These are phyloP conservation scores for Cremastinae sp. DNA, from an alignment of 2,888 invertebrate species.

Conservation along the genomic window DNA sequence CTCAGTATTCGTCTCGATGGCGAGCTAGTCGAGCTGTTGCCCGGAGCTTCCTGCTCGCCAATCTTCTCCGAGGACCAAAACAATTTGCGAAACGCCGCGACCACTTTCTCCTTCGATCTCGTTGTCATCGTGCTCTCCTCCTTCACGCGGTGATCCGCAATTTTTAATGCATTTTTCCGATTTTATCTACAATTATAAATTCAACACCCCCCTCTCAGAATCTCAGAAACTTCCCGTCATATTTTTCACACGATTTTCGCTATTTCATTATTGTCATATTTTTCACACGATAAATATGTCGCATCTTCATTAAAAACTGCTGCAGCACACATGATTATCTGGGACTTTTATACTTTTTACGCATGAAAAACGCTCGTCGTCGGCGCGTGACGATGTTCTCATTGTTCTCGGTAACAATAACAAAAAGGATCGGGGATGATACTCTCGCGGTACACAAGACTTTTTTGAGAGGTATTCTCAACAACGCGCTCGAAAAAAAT, in stretches of 20 bases:
- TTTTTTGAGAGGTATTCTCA: background rate
- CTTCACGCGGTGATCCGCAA: background rate
- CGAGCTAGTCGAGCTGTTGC: conserved; percentile 83
- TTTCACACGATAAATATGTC: background rate
- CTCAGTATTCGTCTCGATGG: conserved; percentile 83
- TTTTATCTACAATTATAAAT: conserved; percentile 2
- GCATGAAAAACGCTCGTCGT: background rate
- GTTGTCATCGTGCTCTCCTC: conserved; percentile 84
- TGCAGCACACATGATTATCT: background rate
- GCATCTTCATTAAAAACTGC: background rate
- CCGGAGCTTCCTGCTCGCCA: conserved; percentile 82
- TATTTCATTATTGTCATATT: background rate
- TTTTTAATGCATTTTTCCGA: conserved; percentile 25
- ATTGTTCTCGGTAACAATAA: too few relatives aligned
- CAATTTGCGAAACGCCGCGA: conserved; percentile 89
- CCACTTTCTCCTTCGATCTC: conserved; percentile 90
- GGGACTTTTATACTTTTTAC: background rate
- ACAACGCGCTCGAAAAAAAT: too few relatives aligned
- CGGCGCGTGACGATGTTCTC: too few relatives aligned
- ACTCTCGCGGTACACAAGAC: background rate
- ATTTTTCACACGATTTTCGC: background rate
- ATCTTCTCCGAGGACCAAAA: conserved; percentile 88
- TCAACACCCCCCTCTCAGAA: background rate
- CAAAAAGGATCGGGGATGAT: too few relatives aligned
- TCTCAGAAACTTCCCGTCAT: background rate